Percentiles rank a stretch among this genome's conserved stretches.
These are phyloP conservation scores for Caenorhabditis plicata DNA, from an alignment of 2,888 invertebrate genomes.

Conservation along the genomic window DNA sequence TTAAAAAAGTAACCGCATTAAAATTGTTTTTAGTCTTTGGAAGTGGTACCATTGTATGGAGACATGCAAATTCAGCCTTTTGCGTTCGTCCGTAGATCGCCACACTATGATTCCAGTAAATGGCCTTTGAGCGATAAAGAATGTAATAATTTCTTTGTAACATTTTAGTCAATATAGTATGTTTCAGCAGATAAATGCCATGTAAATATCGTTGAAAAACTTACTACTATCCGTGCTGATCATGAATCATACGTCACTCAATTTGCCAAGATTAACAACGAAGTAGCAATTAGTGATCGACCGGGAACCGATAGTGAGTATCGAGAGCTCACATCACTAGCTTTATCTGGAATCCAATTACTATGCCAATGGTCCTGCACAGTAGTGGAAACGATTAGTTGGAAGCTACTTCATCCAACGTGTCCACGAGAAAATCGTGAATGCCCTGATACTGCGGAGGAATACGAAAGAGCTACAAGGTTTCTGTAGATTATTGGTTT, in stretches of 20 bases:
- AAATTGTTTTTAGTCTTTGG: too few species aligned
- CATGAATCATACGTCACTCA: constrained; percentile 96
- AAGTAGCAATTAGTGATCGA: constrained; percentile 71
- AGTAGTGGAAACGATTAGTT: constrained; percentile 76
- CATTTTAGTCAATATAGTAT: not conserved
- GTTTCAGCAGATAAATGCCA: constrained; percentile 57
- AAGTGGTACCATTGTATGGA: constrained; percentile 93
- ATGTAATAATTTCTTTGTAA: constrained; percentile 24
- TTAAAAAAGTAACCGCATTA: too few species aligned
- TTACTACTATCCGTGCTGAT: constrained; percentile 88
- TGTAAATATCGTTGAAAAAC: constrained; percentile 89
- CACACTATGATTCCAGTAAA: constrained; percentile 82
- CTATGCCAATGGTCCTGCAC: constrained; percentile 95
- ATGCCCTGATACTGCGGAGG: constrained; percentile 87
- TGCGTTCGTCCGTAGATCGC: constrained; percentile 90
- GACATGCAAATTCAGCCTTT: constrained; percentile 99
- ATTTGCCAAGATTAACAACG: constrained; percentile 82
- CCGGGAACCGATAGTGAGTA: constrained; percentile 79
- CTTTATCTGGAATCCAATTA: constrained; percentile 80
- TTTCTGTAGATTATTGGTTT: not conserved
- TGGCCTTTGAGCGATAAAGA: constrained; percentile 85
- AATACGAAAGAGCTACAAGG: constrained; percentile 82
- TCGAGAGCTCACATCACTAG: constrained; percentile 84
- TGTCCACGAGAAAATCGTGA: constrained; percentile 92
- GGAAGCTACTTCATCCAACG: constrained; percentile 96